Evolutionary conservation across 2,888 invertebrate genomes (phyloP), one percentile per base, ranked within the genome.

Genomic region (Eurytoma adleriae): DNA sequence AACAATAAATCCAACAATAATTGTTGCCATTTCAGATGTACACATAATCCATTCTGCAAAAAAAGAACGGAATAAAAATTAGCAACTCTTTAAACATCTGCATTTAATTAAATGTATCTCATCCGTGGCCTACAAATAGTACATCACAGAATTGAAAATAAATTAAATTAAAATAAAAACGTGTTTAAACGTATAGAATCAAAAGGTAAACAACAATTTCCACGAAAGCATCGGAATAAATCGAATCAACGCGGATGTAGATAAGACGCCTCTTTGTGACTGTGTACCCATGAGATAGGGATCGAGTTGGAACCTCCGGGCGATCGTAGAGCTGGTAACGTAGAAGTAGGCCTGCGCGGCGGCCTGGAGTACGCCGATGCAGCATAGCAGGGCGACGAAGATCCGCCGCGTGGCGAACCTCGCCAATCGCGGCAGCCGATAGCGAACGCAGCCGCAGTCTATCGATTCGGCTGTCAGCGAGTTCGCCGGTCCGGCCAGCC

Each of bases 1-100:
- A 18, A 94, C 88, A 0, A 89, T 75, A 27, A 94, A 83, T 0
- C 93, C 93, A 56, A 93, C 89, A 4, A 93, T 30, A 3, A 93
- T 92, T 82, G 92, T 92, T 68, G 92, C 91, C 4, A 94, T 88
- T 59, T 93, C 93, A 80, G 93, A 92, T 67, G 91, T 88, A 5
- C 92, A 91, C 48, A 93, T 86, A 0, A 94, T 87, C 93, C 93
- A 94, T 86, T 93, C 94, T 94, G 84, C 16, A 91, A 91, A n/a
- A n/a, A 24, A 24, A 40, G 10, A 10, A 10, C 40, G 7, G 10
- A 40, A 10, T 40, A 40, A 10, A 40, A 40, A 40, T 40, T 40
- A 40, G 40, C 10, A 40, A 10, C 10, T 40, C 10, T 10, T 40
- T 7, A 24, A 2, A 24, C 24, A 24, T 24, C 24, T 24, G 24